Percentiles rank a stretch among this genome's conserved stretches.
Evolutionary conservation across 2,113 vertebrate species (phyloP).

Genomic region (Cyphotilapia sp.): DNA sequence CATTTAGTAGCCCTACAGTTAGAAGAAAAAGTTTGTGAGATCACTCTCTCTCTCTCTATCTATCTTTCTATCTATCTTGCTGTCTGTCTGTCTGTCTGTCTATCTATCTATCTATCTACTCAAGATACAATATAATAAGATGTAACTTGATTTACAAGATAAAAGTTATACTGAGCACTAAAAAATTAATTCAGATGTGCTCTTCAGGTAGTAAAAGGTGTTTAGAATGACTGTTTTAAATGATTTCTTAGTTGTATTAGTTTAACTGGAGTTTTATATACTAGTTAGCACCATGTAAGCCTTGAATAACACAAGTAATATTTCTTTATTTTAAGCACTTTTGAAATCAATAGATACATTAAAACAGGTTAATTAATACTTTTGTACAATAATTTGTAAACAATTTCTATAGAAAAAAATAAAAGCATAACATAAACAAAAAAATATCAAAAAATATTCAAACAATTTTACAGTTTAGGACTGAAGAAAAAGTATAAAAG

Average conservation of each 20-base stretch:
- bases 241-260: not conserved
- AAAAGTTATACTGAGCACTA: not conserved
- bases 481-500: not conserved
- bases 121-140: not conserved
- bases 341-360: not conserved
- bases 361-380: not conserved
- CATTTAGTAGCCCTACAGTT: not conserved
- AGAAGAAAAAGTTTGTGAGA: not conserved
- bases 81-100: rapidly evolving
- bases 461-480: not conserved
- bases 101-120: rapidly evolving
- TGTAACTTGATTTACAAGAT: not conserved
- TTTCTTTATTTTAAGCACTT: not conserved
- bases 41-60: not conserved
- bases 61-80: rapidly evolving
- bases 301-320: not conserved
- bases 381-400: not conserved
- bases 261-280: not conserved
- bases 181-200: not conserved
- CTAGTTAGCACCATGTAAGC: not conserved
- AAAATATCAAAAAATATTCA: not conserved
- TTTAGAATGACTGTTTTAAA: not conserved
- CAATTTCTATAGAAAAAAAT: not conserved
- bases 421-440: not conserved
- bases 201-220: not conserved